Percentiles rank a stretch among this genome's conserved stretches.
Conservation (phyloP, 2,113 vertebrate species). For the Glaucidium brasilianum region DNA sequence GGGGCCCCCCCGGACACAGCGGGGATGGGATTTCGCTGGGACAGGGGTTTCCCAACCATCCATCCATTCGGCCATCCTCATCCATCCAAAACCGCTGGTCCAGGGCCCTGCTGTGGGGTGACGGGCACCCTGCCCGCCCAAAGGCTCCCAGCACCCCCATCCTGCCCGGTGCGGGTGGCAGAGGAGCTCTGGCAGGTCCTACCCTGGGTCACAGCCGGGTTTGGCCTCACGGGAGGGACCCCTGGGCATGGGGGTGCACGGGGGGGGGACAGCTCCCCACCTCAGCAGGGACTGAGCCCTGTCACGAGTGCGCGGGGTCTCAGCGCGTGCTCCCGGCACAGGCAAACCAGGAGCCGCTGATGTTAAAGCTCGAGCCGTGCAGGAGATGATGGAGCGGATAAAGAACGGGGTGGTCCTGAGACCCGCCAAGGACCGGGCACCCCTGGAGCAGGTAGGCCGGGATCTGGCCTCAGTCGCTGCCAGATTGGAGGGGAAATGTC, state of each 20-base stretch:
- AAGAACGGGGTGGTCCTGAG: slow-evolving; percentile 77
- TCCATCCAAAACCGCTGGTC: fast-evolving
- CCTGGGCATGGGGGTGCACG: too few relatives aligned
- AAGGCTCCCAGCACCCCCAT: not conserved
- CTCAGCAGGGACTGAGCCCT: not conserved
- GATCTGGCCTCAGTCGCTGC: fast-evolving
- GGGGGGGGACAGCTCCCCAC: not conserved
- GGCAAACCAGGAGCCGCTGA: not conserved
- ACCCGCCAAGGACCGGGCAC: not conserved
- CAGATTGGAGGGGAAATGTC: too few relatives aligned
- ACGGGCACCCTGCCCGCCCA: not conserved
- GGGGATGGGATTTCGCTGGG: fast-evolving
- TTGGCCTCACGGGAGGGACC: not conserved
- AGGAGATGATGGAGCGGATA: slow-evolving; percentile 87
- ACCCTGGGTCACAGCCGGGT: not conserved
- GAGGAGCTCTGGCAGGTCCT: not conserved
- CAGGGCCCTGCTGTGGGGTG: not conserved
- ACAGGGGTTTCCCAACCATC: fast-evolving
- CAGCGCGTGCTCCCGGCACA: fast-evolving
- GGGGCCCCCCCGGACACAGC: fast-evolving
- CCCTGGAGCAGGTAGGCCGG: not conserved
- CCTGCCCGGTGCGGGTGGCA: not conserved
- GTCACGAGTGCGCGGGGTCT: fast-evolving
- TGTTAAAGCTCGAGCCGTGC: slow-evolving; percentile 72
- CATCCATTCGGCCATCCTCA: not conserved